Base-by-base conservation (phyloP, 2,113 vertebrate species). In the Colaptes auratus region DNA sequence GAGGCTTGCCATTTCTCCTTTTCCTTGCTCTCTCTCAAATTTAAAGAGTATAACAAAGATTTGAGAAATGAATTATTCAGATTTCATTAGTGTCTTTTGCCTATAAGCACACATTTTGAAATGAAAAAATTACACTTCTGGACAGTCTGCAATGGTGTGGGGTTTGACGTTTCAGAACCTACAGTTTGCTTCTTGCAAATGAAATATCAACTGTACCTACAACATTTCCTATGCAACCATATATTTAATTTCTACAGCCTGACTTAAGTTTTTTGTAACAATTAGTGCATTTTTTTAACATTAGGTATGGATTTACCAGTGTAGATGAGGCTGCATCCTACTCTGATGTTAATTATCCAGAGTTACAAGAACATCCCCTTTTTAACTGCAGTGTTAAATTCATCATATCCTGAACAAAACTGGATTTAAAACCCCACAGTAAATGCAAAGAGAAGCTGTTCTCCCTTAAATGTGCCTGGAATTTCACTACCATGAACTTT, bases 121-220 rank as follows among this genome's bases (percentile, higher is more conserved):
- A 72, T 15, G 70, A 73, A 88, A 56, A 53, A 19, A 16, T 2
- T 35, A 3, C 28, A 90, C 35, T 88, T 95, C 56, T 59, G 35
- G 27, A 70, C 87, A 65, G 60, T 65, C 46, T 90, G 39, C 48
- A 82, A 76, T 60, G 59, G 39, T 78, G 83, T 76, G 42, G 55
- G 36, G 36, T 95, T 88, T 69, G 67, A 79, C 63, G 86, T 90
- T 73, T 86, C 59, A 55, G 71, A 93, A 61, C n/a, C 76, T 89
- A 30, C 25, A 82, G 19, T 53, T 89, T 35, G 33, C 83, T 90
- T 78, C 30, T 77, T 59, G 58, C 13, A 83, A 66, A n/a, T 80
- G 60, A 70, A 80, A 74, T 77, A 35, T 90, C 72, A 90, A 36
- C 58, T 39, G 23, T 58, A 50, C 18, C 30, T 65, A 19, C 24